phyloP scores from a whole-genome alignment of 2,113 vertebrate species.

The Acrocephalus arundinaceus region DNA sequence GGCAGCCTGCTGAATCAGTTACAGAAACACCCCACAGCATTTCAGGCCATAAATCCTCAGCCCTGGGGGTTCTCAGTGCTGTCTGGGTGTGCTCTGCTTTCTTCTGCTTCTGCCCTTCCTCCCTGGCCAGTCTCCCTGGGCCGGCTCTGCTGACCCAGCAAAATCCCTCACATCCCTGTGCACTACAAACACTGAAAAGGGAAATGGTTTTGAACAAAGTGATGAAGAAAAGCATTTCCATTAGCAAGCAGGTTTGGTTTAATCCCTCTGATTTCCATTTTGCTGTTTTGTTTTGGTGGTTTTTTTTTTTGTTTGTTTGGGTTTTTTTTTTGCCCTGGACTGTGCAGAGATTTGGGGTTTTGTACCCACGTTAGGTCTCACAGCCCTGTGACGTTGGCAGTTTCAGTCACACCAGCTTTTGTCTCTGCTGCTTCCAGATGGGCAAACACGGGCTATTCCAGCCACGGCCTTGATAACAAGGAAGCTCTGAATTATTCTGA shows the following conservation, averaged over 20 bases:
- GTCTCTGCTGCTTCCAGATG: constrained; percentile 30
- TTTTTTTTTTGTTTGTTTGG: neutral
- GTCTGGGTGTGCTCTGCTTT: neutral
- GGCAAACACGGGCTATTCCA: constrained; percentile 19
- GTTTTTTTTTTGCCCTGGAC: neutral
- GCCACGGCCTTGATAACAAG: neutral
- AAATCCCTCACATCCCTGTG: neutral
- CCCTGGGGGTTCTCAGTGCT: neutral
- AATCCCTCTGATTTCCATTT: neutral
- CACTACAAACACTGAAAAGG: neutral
- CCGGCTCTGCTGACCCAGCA: neutral
- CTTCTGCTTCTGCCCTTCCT: constrained; percentile 9
- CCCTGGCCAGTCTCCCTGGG: neutral
- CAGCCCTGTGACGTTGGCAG: neutral
- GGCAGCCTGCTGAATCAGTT: neutral
- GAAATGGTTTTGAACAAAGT: neutral
- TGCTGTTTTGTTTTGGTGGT: neutral
- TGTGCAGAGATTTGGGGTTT: neutral
- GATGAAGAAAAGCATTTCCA: neutral
- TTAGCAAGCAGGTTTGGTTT: neutral
- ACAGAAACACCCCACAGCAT: neutral
- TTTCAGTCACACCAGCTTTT: constrained; percentile 10
- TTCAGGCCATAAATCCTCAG: neutral
- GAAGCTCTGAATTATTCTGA: constrained; percentile 45
- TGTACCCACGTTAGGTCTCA: neutral